phyloP scores from a whole-genome alignment of 2,888 invertebrate species.

The Elaeidobius kamerunicus region DNA sequence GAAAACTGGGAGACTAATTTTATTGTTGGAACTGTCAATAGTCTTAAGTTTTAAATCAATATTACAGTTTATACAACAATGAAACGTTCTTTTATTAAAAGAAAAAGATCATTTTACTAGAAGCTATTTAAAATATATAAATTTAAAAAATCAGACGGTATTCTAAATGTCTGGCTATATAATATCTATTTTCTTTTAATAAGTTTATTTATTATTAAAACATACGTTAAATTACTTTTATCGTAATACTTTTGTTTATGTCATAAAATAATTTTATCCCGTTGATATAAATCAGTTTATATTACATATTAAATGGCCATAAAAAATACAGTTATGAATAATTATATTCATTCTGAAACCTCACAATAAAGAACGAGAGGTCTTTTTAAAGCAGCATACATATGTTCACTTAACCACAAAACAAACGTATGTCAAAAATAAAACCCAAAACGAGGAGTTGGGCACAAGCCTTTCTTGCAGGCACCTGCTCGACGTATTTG shows the following conservation, averaged over 20 bases:
- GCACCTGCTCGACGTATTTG: constrained; percentile 1
- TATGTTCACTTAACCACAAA: constrained; percentile 16
- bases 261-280: no score
- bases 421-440: constrained; percentile 24
- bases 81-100: no score
- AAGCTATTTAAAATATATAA: no score
- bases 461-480: constrained; percentile 11
- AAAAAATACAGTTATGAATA: constrained; percentile 15
- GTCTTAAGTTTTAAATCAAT: no score
- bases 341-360: constrained; percentile 6
- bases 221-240: neutral
- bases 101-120: no score
- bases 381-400: constrained; percentile 9
- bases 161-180: neutral
- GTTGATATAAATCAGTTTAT: neutral
- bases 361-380: neutral
- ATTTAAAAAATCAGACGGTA: no score
- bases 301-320: neutral
- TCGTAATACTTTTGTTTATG: neutral
- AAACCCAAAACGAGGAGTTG: constrained; percentile 17
- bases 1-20: no score
- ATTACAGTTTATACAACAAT: no score
- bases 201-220: neutral
- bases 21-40: no score
- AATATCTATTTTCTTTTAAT: neutral